Evolutionary conservation across 2,113 vertebrate species (phyloP), one percentile per base, ranked within the genome.

Genomic region (Pogonocichla stellata): DNA sequence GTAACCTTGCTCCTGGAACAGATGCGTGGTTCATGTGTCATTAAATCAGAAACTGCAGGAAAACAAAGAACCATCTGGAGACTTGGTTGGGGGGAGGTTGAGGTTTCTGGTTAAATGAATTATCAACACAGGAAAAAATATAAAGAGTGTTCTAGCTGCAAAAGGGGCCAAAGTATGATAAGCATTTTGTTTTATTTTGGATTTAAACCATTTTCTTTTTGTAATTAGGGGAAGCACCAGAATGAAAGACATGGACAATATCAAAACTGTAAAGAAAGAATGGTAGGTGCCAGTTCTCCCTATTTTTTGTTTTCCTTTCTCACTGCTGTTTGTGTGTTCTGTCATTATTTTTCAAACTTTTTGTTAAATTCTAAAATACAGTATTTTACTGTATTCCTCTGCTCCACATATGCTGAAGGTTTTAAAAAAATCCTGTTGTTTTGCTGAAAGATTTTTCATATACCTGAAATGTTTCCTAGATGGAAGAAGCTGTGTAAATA

Each of bases 191-290:
- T 47, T 73, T 19, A 7, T 3, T 40, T 53, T 83, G 23, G 74
- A 84, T 91, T 91, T 56, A 26, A 88, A 74, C 20, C 2, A 9
- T 69, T 72, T 80, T 91, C 10, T 95, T 89, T 96, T 88, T 71
- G 10, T 84, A 80, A 94, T 96, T 93, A 98, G 94, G 96, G 7
- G 40, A 69, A 90, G 23, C 85, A 95, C 90, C 77, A 97, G 95
- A 90, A 98, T 98, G 98, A 98, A 96, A 98, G 97, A 97, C 94
- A 97, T 98, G 87, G 96, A 98, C 95, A 98, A 97, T 81, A 92
- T 97, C 93, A 96, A 97, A 97, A 98, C 94, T 92, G 64, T 97
- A 73, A 98, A 98, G 82, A 97, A 96, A 94, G 97, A 98, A 94
- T 98, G 98, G 98, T 98, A 97, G 86, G 98, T 97, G 73, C 47